Base-by-base conservation (phyloP, 2,113 vertebrate species). In the Erythrocercus mccallii region DNA sequence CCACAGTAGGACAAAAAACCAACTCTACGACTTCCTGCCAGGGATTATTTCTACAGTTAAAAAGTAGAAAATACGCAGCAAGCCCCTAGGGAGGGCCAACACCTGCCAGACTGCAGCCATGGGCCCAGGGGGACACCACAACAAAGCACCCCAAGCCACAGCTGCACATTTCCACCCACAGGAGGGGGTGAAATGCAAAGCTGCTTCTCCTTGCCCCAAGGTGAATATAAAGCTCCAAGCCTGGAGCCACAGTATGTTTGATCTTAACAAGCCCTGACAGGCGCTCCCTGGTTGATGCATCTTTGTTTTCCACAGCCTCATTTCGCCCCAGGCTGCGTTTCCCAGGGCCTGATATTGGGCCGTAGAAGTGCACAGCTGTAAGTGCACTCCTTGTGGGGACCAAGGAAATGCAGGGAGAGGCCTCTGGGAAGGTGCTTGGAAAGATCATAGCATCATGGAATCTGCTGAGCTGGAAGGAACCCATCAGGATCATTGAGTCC, bases 291-390 rank as follows among this genome's bases (percentile, higher is more conserved):
- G 12, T 42, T 72, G 44, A 50, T 23, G 4, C 0, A 3, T 40
- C 44, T 58, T 53, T 1, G 1, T 77, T 89, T 92, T 47, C 40
- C 58, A 40, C 16, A 28, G 60, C 31, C 45, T 37, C 2, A 1
- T 28, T 24, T 24, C 2, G 3, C 8, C 25, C 16, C 7, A 1
- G 44, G 47, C 47, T n/a, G 10, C 62, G 62, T 60, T 71, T 82
- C 15, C 56, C 42, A 50, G 48, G 42, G 22, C 7, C 44, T 60
- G 44, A 8, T 3, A 0, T 2, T 40, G 38, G 18, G 54, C 23
- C 27, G 18, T 0, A 0, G 15, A 31, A 60, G 31, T 24, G 33
- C 53, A 7, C 3, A 3, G 50, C 68, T 87, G 0, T 28, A 14
- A 85, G 38, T n/a, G 37, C n/a, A 33, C 30, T 83, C 37, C 35